Evolutionary conservation across 1,140 invertebrate species (phyloP), one percentile per base, ranked within the genome.

Genomic region (Rhagoletis pomonella): DNA sequence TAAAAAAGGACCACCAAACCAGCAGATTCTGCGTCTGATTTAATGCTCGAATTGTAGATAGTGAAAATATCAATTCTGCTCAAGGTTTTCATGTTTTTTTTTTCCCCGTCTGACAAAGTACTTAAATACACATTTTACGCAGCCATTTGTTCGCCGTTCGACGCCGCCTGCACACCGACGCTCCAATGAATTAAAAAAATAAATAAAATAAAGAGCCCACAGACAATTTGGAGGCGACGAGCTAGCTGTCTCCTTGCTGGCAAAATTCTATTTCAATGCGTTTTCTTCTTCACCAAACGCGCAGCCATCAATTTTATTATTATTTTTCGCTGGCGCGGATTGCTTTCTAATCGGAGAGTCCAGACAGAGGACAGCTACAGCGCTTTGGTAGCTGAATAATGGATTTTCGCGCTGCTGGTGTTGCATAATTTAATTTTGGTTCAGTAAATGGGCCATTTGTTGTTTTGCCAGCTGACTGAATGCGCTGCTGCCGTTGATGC

Each of bases 371-470:
- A 42, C 73, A 42, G 42, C 29, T 29, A 29, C 47, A 12, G 42
- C 69, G 47, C 69, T 77, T 77, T 77, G 42, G 5, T 44, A 58
- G 55, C 73, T 50, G 47, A 81, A 81, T 81, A 81, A 81, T 81
- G 47, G 73, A 81, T 81, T 81, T 81, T 81, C 50, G 73, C 73
- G n/a, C 47, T 81, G 73, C 47, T 55, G 73, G 47, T 81, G 47
- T 55, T 81, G 73, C 73, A 81, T 81, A 81, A 81, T 81, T 81
- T 47, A 81, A 81, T 81, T 81, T 58, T 10, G 47, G 73, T 81
- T 81, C 73, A 55, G 73, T 81, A 81, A 81, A 81, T 81, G 73
- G 47, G 47, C 5, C 47, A 55, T 58, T 81, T 81, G 73, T n/a
- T 81, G 47, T 55, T 81, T 81, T 81, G 73, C 73, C 73, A 81